Evolutionary conservation across 1,140 invertebrate species (phyloP), one percentile per base, ranked within the genome.

Genomic region (Zaprionus nigranus): DNA sequence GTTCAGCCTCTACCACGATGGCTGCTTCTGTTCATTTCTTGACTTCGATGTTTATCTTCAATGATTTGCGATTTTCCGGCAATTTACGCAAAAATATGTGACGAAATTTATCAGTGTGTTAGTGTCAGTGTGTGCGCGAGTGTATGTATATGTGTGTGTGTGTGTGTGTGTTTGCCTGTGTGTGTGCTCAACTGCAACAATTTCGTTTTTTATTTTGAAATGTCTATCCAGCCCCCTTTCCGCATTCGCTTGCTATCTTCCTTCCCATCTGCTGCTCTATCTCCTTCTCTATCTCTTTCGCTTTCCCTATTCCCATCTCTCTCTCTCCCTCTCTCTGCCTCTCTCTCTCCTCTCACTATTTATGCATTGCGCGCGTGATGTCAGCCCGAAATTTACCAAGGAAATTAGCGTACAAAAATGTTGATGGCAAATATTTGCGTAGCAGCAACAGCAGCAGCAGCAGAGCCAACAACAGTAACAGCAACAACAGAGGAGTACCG

Each of bases 81-180:
- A 90, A 90, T 90, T 90, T 90, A 90, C 85, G 81, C 85, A 90
- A 90, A 90, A 90, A 90, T 90, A 90, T 90, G 85, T 90, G 85
- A 90, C 85, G 85, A 90, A 90, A 90, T 90, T 90, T 90, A 68
- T 90, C 71, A 68, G 70, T 71, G 9, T 40, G 11, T 43, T 49
- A 36, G 11, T 56, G 1, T 54, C 22, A 40, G 17, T 56, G 13
- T 68, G 17, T 70, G 17, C 15, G 3, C 15, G 2, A 43, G 40
- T 26, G 4, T 49, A 40, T 53, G 15, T 17, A 0, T 43, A 0
- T 58, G 15, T 30, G n/a, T 54, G 11, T 67, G 28, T 76, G 15
- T 66, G 13, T 51, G n/a, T 17, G 17, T 17, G 24, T 53, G 38
- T 53, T 46, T 51, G 26, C 46, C n/a, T 53, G 53, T 60, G 49